Conservation (phyloP, 1,140 invertebrate genomes). For the Eufriesea mexicana region DNA sequence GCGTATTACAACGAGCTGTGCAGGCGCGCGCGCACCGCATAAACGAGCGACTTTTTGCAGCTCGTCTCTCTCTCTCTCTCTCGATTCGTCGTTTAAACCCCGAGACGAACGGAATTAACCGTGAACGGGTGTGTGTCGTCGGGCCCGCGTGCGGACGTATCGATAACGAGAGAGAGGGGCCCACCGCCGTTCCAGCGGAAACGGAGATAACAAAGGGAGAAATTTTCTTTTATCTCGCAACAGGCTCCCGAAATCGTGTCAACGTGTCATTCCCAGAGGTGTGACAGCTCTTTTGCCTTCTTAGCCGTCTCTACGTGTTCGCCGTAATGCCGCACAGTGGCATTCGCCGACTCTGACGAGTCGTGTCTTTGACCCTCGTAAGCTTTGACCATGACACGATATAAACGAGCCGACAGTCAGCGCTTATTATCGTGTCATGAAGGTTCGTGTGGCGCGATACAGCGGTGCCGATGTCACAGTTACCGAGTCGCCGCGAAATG, state of each 20-base stretch:
- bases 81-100: constrained; percentile 26
- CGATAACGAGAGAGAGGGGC: too few relatives aligned
- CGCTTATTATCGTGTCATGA: constrained; percentile 49
- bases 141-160: too few relatives aligned
- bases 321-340: constrained; percentile 1
- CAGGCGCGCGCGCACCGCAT: background rate
- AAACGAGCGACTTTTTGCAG: constrained; percentile 1
- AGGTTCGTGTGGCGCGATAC: constrained; percentile 27
- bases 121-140: background rate
- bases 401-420: constrained; percentile 57
- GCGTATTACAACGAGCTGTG: background rate
- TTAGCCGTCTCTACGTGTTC: background rate
- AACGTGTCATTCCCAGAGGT: background rate
- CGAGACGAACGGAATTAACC: too few relatives aligned
- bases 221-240: background rate
- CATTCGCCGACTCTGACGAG: constrained; percentile 40
- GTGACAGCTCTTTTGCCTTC: constrained; percentile 1
- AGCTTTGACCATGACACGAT: constrained; percentile 66
- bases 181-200: too few relatives aligned
- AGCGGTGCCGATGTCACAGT: constrained; percentile 28
- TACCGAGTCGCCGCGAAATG: background rate
- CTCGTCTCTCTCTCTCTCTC: too few relatives aligned
- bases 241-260: background rate
- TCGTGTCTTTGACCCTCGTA: constrained; percentile 63
- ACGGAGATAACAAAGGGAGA: too few relatives aligned